Conservation (phyloP, 2,888 invertebrate species). For the Mylabris sibirica region DNA sequence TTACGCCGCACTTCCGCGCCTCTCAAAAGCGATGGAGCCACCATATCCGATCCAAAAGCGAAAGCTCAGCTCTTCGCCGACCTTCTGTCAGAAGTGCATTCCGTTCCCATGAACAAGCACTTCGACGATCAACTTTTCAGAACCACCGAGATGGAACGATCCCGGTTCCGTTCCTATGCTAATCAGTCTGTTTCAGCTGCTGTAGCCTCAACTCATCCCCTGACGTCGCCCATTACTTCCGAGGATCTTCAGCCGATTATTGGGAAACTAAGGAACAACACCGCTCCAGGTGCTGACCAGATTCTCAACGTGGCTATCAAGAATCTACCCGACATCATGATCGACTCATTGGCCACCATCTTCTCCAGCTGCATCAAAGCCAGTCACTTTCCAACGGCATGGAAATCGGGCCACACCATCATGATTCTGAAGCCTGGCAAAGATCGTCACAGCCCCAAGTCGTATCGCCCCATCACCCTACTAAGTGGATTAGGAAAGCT, state of each 20-base stretch:
- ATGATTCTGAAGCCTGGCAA: background rate
- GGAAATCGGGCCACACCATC: background rate
- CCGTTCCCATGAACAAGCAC: background rate
- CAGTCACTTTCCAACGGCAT: background rate
- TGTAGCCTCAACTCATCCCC: background rate
- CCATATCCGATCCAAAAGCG: background rate
- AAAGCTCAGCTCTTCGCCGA: background rate
- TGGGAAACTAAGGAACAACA: background rate
- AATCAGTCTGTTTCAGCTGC: background rate
- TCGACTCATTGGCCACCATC: background rate
- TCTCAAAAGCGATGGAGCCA: background rate
- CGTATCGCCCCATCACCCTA: background rate
- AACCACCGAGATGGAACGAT: background rate
- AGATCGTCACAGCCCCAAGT: background rate
- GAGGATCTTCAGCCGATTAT: background rate
- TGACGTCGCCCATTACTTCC: background rate
- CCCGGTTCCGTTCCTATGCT: too few relatives aligned
- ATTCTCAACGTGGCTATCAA: background rate
- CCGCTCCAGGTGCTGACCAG: background rate
- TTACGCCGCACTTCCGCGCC: background rate
- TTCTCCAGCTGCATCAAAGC: background rate
- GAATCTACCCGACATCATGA: background rate
- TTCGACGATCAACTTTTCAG: background rate
- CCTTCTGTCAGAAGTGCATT: background rate
- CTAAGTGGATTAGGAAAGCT: background rate